Evolutionary conservation across 2,113 vertebrate genomes (phyloP).

Genomic region (Galemys pyrenaicus): DNA sequence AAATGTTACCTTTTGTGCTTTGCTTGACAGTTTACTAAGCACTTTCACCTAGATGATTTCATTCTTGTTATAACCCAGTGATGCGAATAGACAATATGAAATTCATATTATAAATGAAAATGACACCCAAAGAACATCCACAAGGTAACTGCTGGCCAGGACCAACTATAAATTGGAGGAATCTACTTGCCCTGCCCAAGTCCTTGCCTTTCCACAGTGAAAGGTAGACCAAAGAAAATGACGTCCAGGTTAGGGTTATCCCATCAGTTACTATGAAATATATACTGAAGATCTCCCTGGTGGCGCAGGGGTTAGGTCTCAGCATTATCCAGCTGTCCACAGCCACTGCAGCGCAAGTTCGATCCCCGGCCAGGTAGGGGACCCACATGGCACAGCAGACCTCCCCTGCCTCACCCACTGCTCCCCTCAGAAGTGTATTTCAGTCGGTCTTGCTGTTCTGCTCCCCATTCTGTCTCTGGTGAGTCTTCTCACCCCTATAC

Average conservation of each 20-base stretch:
- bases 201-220: neutral
- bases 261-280: neutral
- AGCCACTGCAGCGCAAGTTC: too few relatives aligned
- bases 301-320: too few relatives aligned
- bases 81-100: neutral
- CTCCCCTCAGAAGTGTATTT: too few relatives aligned
- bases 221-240: neutral
- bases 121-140: neutral
- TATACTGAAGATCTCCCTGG: neutral
- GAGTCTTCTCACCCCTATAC: too few relatives aligned
- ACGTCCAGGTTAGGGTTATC: neutral
- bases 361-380: too few relatives aligned
- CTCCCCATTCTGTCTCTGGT: too few relatives aligned
- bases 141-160: neutral
- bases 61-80: neutral
- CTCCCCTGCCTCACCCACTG: too few relatives aligned
- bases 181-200: neutral
- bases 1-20: neutral
- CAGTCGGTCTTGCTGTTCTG: too few relatives aligned
- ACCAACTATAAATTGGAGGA: accelerated
- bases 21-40: neutral
- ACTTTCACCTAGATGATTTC: neutral
- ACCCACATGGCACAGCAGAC: too few relatives aligned
- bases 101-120: neutral
- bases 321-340: too few relatives aligned